phyloP scores from a whole-genome alignment of 2,113 vertebrate genomes.

The Tauraco erythrolophus region DNA sequence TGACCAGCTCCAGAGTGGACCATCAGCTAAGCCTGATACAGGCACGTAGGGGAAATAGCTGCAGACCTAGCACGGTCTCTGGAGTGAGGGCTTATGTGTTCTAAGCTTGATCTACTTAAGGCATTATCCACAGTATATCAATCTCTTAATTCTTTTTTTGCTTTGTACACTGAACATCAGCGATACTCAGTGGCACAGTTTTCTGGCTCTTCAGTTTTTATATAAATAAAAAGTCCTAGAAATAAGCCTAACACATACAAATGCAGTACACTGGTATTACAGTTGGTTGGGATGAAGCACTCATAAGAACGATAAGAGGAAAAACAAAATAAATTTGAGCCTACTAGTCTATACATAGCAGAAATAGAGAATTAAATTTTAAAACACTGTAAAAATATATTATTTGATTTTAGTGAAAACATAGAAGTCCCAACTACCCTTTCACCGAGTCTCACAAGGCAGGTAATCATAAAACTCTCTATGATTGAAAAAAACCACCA shows the following conservation, averaged over 20 bases:
- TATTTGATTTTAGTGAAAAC: background rate
- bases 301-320: background rate
- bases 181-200: background rate
- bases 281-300: background rate
- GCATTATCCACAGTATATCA: background rate
- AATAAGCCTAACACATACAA: background rate
- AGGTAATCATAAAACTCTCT: background rate
- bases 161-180: background rate
- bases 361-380: background rate
- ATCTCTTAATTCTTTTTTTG: background rate
- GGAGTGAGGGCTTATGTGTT: background rate
- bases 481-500: background rate
- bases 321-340: background rate
- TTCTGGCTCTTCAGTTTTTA: background rate
- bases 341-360: background rate
- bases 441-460: background rate
- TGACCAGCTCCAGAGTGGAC: background rate
- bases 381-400: background rate
- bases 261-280: background rate
- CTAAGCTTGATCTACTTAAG: slow-evolving; percentile 14
- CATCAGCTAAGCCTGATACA: background rate
- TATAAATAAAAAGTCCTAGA: background rate
- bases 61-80: background rate
- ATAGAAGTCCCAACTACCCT: background rate
- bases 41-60: background rate